These are phyloP conservation scores for Sebastes iracundus DNA, from an alignment of 2,797 vertebrate species.

Conservation along the genomic window DNA sequence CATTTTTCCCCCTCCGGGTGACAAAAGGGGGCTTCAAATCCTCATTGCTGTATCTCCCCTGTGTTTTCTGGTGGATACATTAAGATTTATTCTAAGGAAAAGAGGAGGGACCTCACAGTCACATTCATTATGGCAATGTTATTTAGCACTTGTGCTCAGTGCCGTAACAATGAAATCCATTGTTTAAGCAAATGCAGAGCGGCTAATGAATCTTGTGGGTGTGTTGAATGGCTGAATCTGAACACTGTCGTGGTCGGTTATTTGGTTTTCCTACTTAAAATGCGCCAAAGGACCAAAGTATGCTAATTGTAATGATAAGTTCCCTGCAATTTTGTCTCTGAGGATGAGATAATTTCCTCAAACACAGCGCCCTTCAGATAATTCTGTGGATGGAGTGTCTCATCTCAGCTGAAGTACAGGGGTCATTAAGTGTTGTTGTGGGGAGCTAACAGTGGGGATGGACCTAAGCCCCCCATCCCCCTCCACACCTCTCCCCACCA, in stretches of 20 bases:
- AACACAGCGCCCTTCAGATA: slow-evolving; percentile 79
- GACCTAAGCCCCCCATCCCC: slow-evolving; percentile 32
- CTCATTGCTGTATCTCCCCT: slow-evolving; percentile 17
- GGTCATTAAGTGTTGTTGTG: slow-evolving; percentile 81
- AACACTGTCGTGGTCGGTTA: background rate
- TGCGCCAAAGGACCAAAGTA: slow-evolving; percentile 57
- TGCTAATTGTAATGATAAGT: slow-evolving; percentile 74
- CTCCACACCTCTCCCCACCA: background rate
- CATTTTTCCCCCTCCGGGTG: slow-evolving; percentile 22
- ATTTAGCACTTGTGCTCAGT: background rate
- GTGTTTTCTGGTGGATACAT: slow-evolving; percentile 32
- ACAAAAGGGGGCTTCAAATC: slow-evolving; percentile 42
- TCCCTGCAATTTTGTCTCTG: slow-evolving; percentile 72
- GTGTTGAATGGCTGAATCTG: slow-evolving; percentile 8
- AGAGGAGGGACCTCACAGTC: background rate
- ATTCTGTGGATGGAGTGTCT: slow-evolving; percentile 81
- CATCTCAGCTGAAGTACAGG: slow-evolving; percentile 81
- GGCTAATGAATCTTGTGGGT: slow-evolving; percentile 6
- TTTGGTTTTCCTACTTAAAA: slow-evolving; percentile 48
- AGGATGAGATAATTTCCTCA: slow-evolving; percentile 78
- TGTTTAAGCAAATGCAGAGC: slow-evolving; percentile 15
- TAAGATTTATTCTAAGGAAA: slow-evolving; percentile 54
- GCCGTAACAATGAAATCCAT: slow-evolving; percentile 4
- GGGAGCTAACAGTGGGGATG: slow-evolving; percentile 68
- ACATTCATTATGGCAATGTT: slow-evolving; percentile 4